phyloP scores from a whole-genome alignment of 2,113 vertebrate species.

The Cavia aperea region DNA sequence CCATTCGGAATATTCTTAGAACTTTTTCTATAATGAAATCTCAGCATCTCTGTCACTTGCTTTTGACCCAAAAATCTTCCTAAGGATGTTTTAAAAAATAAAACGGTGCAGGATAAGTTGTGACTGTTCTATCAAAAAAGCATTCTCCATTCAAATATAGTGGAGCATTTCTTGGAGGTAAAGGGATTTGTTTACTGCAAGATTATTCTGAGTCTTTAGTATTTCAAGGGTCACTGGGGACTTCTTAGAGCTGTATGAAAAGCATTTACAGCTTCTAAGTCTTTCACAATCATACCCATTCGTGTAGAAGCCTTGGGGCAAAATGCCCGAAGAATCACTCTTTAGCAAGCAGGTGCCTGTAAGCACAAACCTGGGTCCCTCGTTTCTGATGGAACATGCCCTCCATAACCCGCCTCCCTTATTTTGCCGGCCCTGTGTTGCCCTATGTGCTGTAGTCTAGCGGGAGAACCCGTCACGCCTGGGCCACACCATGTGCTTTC shows the following conservation, averaged over 20 bases:
- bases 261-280: background rate
- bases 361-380: background rate
- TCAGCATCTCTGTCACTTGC: background rate
- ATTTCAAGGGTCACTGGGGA: background rate
- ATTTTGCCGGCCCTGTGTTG: background rate
- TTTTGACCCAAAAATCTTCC: conserved; percentile 7
- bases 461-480: background rate
- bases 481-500: background rate
- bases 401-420: background rate
- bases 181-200: conserved; percentile 22
- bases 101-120: background rate
- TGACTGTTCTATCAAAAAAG: background rate
- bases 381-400: background rate
- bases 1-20: background rate
- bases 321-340: background rate
- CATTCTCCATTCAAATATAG: conserved; percentile 24
- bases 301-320: background rate
- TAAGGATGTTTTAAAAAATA: background rate
- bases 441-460: background rate
- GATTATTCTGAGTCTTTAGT: background rate
- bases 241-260: background rate
- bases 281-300: background rate
- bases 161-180: conserved; percentile 4
- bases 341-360: background rate
- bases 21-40: background rate